Conservation (phyloP, 2,797 vertebrate species). For the Psittacula echo region DNA sequence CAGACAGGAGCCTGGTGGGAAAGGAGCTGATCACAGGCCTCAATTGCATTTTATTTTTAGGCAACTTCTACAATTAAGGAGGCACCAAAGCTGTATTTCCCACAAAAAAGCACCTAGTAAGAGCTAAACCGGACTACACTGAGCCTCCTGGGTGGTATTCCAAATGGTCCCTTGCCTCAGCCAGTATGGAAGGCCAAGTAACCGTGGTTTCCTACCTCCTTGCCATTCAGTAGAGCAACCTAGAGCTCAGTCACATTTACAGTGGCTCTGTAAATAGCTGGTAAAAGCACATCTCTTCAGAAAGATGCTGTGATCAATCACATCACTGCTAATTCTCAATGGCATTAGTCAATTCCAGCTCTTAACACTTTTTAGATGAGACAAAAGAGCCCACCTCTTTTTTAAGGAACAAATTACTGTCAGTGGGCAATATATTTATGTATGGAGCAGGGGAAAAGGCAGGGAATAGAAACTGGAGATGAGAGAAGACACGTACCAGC, state of each 20-base stretch:
- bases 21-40: neutral
- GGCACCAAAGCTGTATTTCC: neutral
- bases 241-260: neutral
- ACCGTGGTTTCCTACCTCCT: neutral
- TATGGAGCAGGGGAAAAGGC: neutral
- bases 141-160: neutral
- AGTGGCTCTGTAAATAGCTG: neutral
- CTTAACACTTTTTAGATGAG: neutral
- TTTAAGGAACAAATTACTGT: neutral
- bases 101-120: neutral
- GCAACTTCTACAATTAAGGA: neutral
- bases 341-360: neutral
- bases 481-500: constrained; percentile 67
- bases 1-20: neutral
- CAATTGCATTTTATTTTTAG: neutral
- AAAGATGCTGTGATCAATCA: neutral
- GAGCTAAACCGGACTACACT: neutral
- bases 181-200: neutral
- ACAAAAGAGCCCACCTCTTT: neutral
- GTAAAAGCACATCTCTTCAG: neutral
- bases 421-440: too few species aligned
- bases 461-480: neutral
- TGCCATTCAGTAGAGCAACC: neutral
- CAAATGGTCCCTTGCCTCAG: neutral
- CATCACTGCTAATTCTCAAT: neutral